Percentiles rank a stretch among this genome's conserved stretches.
phyloP scores from a whole-genome alignment of 2,113 vertebrate genomes.

The Corythornis madagascariensis region DNA sequence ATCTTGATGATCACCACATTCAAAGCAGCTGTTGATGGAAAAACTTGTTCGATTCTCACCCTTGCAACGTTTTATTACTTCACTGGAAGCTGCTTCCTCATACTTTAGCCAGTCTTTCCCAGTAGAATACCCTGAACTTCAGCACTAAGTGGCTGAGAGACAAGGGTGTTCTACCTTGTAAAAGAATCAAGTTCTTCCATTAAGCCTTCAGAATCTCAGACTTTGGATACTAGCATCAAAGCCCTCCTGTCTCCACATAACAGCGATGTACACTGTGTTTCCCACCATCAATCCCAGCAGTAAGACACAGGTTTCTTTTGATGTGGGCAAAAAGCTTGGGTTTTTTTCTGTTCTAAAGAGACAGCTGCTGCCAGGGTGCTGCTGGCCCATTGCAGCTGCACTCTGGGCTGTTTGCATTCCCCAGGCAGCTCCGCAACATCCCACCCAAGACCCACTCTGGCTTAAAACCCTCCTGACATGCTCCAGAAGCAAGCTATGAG shows the following conservation, averaged over 20 bases:
- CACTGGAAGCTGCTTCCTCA: background rate
- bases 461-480: background rate
- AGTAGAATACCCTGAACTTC: background rate
- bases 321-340: background rate
- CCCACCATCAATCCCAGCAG: background rate
- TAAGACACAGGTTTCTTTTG: background rate
- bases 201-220: background rate
- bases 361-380: background rate
- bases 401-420: rapidly evolving
- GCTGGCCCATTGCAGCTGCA: background rate
- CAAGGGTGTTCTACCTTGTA: background rate
- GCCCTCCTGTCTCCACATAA: background rate
- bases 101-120: background rate
- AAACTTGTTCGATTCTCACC: background rate
- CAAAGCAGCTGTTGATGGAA: background rate
- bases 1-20: background rate
- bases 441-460: rapidly evolving
- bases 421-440: background rate
- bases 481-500: background rate
- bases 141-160: background rate
- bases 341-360: background rate
- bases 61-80: background rate
- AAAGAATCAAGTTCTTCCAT: background rate
- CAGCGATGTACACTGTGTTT: background rate
- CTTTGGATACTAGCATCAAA: background rate